These are phyloP conservation scores for Sminthopsis crassicaudata DNA, from an alignment of 2,113 vertebrate genomes.

Conservation along the genomic window DNA sequence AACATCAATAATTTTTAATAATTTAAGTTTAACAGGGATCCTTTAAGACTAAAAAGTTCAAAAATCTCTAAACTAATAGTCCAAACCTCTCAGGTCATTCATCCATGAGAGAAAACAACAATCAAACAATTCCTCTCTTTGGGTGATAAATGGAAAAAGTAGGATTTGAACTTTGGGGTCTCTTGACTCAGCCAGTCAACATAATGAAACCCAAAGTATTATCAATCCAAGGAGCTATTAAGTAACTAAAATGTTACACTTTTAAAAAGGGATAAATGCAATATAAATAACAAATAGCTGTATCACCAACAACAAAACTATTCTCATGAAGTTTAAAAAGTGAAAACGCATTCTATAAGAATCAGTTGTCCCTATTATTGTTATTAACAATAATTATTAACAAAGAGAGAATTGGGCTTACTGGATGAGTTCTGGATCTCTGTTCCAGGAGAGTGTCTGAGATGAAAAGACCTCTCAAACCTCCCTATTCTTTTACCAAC, in stretches of 20 bases:
- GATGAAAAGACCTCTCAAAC: neutral
- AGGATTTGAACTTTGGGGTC: too few species aligned
- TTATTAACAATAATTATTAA: conserved; percentile 19
- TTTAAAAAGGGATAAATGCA: neutral
- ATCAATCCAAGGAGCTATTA: neutral
- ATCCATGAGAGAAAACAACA: neutral
- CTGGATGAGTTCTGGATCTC: conserved; percentile 14
- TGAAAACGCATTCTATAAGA: neutral
- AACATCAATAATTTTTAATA: neutral
- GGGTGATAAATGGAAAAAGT: neutral
- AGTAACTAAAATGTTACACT: neutral
- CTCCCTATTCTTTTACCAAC: conserved; percentile 3
- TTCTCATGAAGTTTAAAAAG: neutral
- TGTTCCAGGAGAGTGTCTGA: conserved; percentile 1
- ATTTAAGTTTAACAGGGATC: neutral
- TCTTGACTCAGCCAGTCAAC: neutral
- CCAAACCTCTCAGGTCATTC: neutral
- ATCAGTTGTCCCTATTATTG: neutral
- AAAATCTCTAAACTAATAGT: neutral
- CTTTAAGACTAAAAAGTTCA: neutral
- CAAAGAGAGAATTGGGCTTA: conserved; percentile 39
- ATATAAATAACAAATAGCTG: neutral
- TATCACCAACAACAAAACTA: neutral
- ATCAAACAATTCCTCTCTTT: neutral
- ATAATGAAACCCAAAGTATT: neutral